Evolutionary conservation across 1,140 invertebrate species (phyloP), one percentile per base, ranked within the genome.

Genomic region (Bemisia tabaci): DNA sequence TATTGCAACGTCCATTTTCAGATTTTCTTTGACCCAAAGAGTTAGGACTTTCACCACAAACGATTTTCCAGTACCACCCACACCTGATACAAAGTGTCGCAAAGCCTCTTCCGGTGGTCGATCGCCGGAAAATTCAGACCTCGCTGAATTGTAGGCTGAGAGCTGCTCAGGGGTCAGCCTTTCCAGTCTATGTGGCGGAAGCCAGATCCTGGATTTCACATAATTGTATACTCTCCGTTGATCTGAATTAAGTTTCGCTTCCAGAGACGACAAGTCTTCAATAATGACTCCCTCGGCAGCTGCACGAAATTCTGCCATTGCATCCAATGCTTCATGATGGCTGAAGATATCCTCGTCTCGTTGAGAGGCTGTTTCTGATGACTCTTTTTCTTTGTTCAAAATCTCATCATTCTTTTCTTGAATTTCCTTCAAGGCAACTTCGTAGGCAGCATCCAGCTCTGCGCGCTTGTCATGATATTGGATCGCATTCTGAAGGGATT

Each of bases 381-480:
- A n/a, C n/a, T n/a, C n/a, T n/a, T n/a, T n/a, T n/a, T n/a, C n/a
- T n/a, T n/a, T n/a, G n/a, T n/a, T n/a, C n/a, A n/a, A n/a, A n/a
- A n/a, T n/a, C n/a, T n/a, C n/a, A n/a, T n/a, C n/a, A n/a, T n/a
- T n/a, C n/a, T n/a, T n/a, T n/a, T n/a, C n/a, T n/a, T n/a, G n/a
- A n/a, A n/a, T n/a, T n/a, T n/a, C n/a, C n/a, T n/a, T n/a, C n/a
- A n/a, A n/a, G n/a, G n/a, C n/a, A n/a, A n/a, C n/a, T n/a, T n/a
- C n/a, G n/a, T n/a, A n/a, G n/a, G n/a, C n/a, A n/a, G n/a, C n/a
- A n/a, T n/a, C n/a, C n/a, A n/a, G n/a, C n/a, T n/a, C n/a, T n/a
- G n/a, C n/a, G n/a, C n/a, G n/a, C n/a, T n/a, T n/a, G n/a, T 74
- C 69, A 65, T 73, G 72, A 72, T 75, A 61, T 22, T 67, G 60